A percentile compares a stretch with the other conserved stretches of the same genome.
phyloP scores from a whole-genome alignment of 1,140 invertebrate species.

The Drosophila funebris region DNA sequence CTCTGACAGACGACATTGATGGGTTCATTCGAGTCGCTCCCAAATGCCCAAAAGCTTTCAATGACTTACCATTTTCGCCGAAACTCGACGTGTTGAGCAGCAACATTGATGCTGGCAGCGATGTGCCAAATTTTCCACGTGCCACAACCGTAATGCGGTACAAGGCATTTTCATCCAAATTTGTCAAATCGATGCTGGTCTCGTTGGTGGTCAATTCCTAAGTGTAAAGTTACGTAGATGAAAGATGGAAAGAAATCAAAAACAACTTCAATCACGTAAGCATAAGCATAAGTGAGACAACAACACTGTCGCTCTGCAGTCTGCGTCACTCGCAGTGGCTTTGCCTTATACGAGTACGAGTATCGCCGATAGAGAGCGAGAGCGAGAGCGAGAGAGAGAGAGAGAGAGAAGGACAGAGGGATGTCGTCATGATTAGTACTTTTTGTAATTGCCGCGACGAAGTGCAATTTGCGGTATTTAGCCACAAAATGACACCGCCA shows the following conservation, averaged over 20 bases:
- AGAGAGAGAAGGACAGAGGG: conserved; percentile 15
- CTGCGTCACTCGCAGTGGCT: neutral
- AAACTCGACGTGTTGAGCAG: conserved; percentile 88
- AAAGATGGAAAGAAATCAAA: conserved; percentile 27
- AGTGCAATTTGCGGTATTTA: conserved; percentile 78
- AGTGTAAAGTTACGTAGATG: conserved; percentile 71
- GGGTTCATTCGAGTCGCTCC: conserved; percentile 16
- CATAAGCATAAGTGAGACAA: conserved; percentile 21
- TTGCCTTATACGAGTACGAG: neutral
- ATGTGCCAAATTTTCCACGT: conserved; percentile 89
- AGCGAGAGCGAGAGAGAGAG: conserved; percentile 22
- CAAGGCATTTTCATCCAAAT: conserved; percentile 87
- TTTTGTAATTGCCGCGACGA: conserved; percentile 75
- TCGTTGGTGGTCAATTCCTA: conserved; percentile 89
- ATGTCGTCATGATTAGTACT: conserved; percentile 70
- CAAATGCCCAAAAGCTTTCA: neutral
- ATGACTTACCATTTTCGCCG: conserved; percentile 54
- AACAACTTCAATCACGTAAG: neutral
- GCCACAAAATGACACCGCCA: conserved; percentile 67
- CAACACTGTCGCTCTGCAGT: conserved; percentile 9
- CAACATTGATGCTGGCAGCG: conserved; percentile 91
- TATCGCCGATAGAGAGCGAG: too few species aligned
- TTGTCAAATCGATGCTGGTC: conserved; percentile 86
- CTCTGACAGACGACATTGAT: conserved; percentile 28
- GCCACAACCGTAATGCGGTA: conserved; percentile 92